phyloP scores from a whole-genome alignment of 2,888 invertebrate species.

The Scaptomyza parva region DNA sequence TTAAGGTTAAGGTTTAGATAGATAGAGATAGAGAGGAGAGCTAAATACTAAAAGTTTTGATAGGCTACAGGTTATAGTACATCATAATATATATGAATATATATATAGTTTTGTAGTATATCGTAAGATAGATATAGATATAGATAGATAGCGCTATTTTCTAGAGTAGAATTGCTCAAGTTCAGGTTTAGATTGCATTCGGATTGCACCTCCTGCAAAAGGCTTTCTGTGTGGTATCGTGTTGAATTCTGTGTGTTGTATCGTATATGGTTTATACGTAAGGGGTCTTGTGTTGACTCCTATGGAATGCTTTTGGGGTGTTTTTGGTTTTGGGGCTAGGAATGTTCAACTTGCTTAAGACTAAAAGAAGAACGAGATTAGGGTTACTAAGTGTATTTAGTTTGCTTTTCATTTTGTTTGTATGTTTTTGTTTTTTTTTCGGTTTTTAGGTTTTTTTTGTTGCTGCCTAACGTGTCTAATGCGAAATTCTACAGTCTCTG shows the following conservation, averaged over 20 bases:
- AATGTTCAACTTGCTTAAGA: conserved; percentile 72
- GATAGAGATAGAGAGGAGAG: conserved; percentile 56
- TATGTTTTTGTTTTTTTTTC: conserved; percentile 13
- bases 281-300: conserved; percentile 21
- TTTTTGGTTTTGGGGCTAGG: conserved; percentile 40
- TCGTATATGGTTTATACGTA: conserved; percentile 14
- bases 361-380: conserved; percentile 71
- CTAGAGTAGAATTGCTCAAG: conserved; percentile 73
- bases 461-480: conserved; percentile 69
- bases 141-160: conserved; percentile 43
- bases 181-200: conserved; percentile 70
- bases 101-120: conserved; percentile 31
- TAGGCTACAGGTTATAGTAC: conserved; percentile 60
- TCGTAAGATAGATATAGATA: conserved; percentile 43
- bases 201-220: conserved; percentile 65
- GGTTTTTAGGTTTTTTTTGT: conserved; percentile 24
- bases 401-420: conserved; percentile 13
- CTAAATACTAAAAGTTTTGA: conserved; percentile 59
- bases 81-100: conserved; percentile 48
- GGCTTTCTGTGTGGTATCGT: conserved; percentile 65
- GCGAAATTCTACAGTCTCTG: conserved; percentile 79
- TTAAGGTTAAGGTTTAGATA: conserved; percentile 46
- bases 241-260: conserved; percentile 28
- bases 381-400: conserved; percentile 54
- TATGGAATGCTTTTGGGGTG: conserved; percentile 33